Conservation (phyloP, 2,113 vertebrate species). For the Verasper variegatus region DNA sequence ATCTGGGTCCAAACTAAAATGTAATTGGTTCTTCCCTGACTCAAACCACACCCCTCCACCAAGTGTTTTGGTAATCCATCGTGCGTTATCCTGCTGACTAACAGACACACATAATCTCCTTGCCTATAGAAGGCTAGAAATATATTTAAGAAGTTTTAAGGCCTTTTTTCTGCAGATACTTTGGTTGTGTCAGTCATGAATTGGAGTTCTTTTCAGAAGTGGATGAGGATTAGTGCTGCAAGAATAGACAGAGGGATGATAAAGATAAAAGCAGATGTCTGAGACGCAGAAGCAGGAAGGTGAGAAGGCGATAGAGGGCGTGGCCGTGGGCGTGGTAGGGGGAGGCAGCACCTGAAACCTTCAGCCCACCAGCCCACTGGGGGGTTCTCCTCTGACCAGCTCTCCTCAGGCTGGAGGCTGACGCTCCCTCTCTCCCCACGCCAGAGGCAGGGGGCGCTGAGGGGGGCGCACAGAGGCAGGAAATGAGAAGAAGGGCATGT, state of each 20-base stretch:
- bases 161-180: too few relatives aligned
- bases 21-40: too few relatives aligned
- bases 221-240: slow-evolving; percentile 34
- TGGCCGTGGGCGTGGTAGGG: background rate
- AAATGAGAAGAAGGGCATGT: background rate
- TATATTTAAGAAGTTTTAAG: too few relatives aligned
- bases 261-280: slow-evolving; percentile 42
- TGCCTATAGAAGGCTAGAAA: too few relatives aligned
- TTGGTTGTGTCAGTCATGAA: background rate
- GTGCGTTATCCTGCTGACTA: too few relatives aligned
- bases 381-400: slow-evolving; percentile 25
- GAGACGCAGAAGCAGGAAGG: slow-evolving; percentile 13
- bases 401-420: background rate
- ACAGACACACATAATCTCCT: too few relatives aligned
- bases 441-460: slow-evolving; percentile 45
- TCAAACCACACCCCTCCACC: too few relatives aligned
- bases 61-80: too few relatives aligned
- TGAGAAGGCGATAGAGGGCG: background rate
- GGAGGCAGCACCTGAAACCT: slow-evolving; percentile 69
- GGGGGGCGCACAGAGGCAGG: slow-evolving; percentile 18
- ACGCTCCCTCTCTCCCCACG: slow-evolving; percentile 13
- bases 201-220: slow-evolving; percentile 6
- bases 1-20: too few relatives aligned
- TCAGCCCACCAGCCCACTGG: slow-evolving; percentile 54
- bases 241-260: slow-evolving; percentile 41